A percentile compares a stretch with the other conserved stretches of the same genome.
Evolutionary conservation across 2,113 vertebrate genomes (phyloP).

Genomic region (Phylloscopus trochilus): DNA sequence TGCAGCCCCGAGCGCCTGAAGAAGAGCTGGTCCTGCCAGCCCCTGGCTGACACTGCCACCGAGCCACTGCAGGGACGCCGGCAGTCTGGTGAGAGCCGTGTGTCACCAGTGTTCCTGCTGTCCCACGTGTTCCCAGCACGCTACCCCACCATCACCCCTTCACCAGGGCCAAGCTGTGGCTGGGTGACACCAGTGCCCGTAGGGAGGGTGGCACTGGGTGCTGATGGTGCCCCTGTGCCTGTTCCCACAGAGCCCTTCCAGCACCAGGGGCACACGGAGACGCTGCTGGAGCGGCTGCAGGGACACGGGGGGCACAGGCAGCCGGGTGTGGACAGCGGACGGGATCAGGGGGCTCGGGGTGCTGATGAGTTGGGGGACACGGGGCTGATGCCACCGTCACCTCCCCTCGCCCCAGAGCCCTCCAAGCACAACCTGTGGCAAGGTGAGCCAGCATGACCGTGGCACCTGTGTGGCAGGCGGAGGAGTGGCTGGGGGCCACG

Average conservation of each 20-base stretch:
- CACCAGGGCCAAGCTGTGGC: too few relatives aligned
- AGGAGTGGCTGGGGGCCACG: accelerated
- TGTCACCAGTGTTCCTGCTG: not conserved
- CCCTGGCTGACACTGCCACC: not conserved
- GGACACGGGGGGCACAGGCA: slow-evolving; percentile 50
- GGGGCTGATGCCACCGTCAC: not conserved
- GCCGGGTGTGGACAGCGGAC: not conserved
- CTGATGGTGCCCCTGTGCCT: not conserved
- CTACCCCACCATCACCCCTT: not conserved
- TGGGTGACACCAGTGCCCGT: accelerated
- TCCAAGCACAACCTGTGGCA: slow-evolving; percentile 74
- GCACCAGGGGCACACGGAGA: not conserved
- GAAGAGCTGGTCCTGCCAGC: slow-evolving; percentile 78
- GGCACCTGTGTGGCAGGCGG: accelerated
- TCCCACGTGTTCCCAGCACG: not conserved
- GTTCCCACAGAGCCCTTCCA: slow-evolving; percentile 64
- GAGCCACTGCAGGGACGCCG: slow-evolving; percentile 75
- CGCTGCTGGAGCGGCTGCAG: not conserved
- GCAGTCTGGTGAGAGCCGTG: slow-evolving; percentile 79
- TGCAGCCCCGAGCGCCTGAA: slow-evolving; percentile 88
- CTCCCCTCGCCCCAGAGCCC: slow-evolving; percentile 75
- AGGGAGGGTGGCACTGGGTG: not conserved
- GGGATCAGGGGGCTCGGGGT: not conserved
- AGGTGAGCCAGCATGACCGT: accelerated
- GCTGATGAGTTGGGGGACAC: not conserved